Percentiles rank a stretch among this genome's conserved stretches.
Evolutionary conservation across 2,888 invertebrate species (phyloP).

Genomic region (Diadegma fenestrale): DNA sequence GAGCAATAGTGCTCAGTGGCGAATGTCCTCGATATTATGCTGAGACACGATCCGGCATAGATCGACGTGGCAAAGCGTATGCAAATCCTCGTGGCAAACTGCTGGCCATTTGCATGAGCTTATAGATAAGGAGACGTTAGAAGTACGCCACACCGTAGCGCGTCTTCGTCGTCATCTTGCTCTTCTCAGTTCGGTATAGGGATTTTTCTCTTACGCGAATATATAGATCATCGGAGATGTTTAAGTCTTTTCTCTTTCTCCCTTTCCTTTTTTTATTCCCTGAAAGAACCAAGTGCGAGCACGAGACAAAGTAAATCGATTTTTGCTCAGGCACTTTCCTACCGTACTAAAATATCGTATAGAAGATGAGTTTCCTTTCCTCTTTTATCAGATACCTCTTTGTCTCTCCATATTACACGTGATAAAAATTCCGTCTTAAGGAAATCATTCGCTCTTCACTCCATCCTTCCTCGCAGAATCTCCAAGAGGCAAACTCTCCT

Average conservation of each 20-base stretch:
- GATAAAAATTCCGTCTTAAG: constrained; percentile 63
- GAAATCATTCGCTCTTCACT: constrained; percentile 57
- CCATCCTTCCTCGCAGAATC: not conserved
- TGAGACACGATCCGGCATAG: constrained; percentile 80
- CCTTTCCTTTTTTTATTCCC: not conserved
- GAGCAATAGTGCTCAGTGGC: constrained; percentile 19
- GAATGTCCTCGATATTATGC: constrained; percentile 79
- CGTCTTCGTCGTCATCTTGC: constrained; percentile 74
- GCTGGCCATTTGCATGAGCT: constrained; percentile 82
- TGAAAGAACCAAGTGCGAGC: constrained; percentile 22
- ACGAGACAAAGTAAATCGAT: constrained; percentile 71
- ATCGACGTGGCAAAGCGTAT: constrained; percentile 79
- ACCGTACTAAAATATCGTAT: constrained; percentile 35
- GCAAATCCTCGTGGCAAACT: constrained; percentile 82
- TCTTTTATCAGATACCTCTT: constrained; percentile 51
- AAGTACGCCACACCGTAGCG: constrained; percentile 73
- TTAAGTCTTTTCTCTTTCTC: constrained; percentile 9
- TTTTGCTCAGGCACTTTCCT: constrained; percentile 26
- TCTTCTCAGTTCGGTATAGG: constrained; percentile 64
- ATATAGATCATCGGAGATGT: constrained; percentile 40
- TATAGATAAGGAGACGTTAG: constrained; percentile 81
- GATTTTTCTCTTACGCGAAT: constrained; percentile 52
- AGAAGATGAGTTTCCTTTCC: constrained; percentile 36
- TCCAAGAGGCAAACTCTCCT: constrained; percentile 41
- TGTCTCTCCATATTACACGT: constrained; percentile 61